Evolutionary conservation across 2,113 vertebrate species (phyloP).

Genomic region (Eulemur macaco): DNA sequence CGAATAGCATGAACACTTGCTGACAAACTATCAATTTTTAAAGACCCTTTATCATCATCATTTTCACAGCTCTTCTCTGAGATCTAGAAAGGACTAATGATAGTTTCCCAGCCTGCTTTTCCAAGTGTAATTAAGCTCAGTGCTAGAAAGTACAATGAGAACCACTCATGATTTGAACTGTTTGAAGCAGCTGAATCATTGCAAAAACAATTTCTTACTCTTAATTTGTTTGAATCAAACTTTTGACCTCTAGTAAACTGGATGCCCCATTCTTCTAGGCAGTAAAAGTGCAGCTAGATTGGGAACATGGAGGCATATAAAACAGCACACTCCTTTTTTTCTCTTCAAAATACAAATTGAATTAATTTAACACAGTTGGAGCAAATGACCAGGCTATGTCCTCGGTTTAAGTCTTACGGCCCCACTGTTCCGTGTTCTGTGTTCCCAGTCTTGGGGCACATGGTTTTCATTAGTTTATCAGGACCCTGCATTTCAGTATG

Average conservation of each 20-base stretch:
- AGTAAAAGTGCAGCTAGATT: neutral
- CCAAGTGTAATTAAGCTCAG: neutral
- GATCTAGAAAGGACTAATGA: neutral
- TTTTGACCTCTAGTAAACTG: conserved; percentile 82
- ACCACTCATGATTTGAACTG: neutral
- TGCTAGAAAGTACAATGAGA: neutral
- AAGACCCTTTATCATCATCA: neutral
- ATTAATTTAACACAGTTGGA: conserved; percentile 68
- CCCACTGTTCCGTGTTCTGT: conserved; percentile 6
- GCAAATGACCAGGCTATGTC: conserved; percentile 43
- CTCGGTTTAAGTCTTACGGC: conserved; percentile 59
- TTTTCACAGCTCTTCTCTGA: neutral
- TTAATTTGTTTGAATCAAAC: conserved; percentile 83
- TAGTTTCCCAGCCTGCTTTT: neutral
- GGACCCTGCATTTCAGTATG: conserved; percentile 55
- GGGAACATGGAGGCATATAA: neutral
- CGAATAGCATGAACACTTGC: neutral
- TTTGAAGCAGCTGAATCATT: conserved; percentile 57
- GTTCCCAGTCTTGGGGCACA: conserved; percentile 51
- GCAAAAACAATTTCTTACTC: conserved; percentile 76
- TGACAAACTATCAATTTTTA: neutral
- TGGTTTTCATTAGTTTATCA: conserved; percentile 68
- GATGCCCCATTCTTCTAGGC: conserved; percentile 13
- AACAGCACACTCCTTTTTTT: neutral
- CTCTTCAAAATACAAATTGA: conserved; percentile 51